These are phyloP conservation scores for Xenus cinereus DNA, from an alignment of 2,113 vertebrate species.

Conservation along the genomic window DNA sequence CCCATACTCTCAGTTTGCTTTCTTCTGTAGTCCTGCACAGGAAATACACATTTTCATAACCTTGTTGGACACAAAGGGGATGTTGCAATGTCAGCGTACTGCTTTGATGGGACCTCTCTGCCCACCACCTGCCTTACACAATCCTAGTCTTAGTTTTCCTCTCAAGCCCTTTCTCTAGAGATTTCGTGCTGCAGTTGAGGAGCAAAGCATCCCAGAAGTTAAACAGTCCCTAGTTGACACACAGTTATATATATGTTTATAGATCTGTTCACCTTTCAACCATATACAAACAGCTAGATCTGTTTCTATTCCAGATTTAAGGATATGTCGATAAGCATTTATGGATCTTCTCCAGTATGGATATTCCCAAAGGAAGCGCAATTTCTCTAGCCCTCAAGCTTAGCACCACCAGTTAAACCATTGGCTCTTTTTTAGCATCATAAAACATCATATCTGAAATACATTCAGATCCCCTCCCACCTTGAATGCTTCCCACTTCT, in stretches of 20 bases:
- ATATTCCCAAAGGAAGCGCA: neutral
- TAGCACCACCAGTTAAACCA: neutral
- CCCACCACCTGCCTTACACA: neutral
- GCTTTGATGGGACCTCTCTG: neutral
- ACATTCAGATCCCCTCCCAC: too few relatives aligned
- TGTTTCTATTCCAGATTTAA: neutral
- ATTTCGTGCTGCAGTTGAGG: neutral
- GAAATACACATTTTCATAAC: neutral
- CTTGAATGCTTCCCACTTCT: neutral
- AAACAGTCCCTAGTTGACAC: neutral
- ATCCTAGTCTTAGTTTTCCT: neutral
- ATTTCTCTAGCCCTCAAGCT: neutral
- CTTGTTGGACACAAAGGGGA: neutral
- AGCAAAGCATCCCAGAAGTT: neutral
- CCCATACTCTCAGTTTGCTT: neutral
- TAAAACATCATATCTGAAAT: neutral
- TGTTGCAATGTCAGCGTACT: neutral
- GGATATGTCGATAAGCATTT: neutral
- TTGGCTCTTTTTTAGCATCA: neutral
- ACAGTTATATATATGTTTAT: neutral
- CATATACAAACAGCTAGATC: neutral
- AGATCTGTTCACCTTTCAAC: neutral
- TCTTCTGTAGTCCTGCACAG: neutral
- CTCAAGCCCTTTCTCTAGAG: neutral
- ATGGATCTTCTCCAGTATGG: neutral